Evolutionary conservation across 1,140 invertebrate species (phyloP).

Genomic region (Drosophila aff.): DNA sequence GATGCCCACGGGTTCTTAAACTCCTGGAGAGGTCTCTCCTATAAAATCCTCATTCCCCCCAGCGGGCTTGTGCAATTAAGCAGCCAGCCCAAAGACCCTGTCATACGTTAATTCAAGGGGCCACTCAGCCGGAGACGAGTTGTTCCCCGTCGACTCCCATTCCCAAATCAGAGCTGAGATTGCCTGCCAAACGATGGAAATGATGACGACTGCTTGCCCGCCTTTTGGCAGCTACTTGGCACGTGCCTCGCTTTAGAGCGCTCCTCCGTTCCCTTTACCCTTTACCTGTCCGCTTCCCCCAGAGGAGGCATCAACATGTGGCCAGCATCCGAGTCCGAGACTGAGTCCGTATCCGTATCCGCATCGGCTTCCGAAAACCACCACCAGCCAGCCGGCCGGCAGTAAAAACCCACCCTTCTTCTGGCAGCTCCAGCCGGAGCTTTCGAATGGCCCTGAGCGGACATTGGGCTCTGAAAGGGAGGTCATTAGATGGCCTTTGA

Average conservation of each 20-base stretch:
- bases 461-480: slow-evolving; percentile 13
- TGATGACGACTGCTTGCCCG: slow-evolving; percentile 42
- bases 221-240: slow-evolving; percentile 81
- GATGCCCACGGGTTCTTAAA: slow-evolving; percentile 21
- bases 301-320: slow-evolving; percentile 56
- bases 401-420: slow-evolving; percentile 44
- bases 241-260: slow-evolving; percentile 67
- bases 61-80: slow-evolving; percentile 66
- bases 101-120: slow-evolving; percentile 78
- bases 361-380: slow-evolving; percentile 19
- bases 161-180: slow-evolving; percentile 66
- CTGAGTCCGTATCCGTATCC: neutral
- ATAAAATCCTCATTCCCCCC: neutral
- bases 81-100: slow-evolving; percentile 53
- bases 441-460: slow-evolving; percentile 42
- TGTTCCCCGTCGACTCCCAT: slow-evolving; percentile 14
- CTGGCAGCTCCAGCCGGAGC: slow-evolving; percentile 21
- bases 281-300: slow-evolving; percentile 49
- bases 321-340: slow-evolving; percentile 23
- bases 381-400: slow-evolving; percentile 29
- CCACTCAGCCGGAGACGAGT: slow-evolving; percentile 55
- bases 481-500: slow-evolving; percentile 62
- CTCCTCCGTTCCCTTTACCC: slow-evolving; percentile 20
- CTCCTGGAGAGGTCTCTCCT: neutral
- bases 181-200: slow-evolving; percentile 65